These are phyloP conservation scores for Syritta pipiens DNA, from an alignment of 2,888 invertebrate species.

Conservation along the genomic window DNA sequence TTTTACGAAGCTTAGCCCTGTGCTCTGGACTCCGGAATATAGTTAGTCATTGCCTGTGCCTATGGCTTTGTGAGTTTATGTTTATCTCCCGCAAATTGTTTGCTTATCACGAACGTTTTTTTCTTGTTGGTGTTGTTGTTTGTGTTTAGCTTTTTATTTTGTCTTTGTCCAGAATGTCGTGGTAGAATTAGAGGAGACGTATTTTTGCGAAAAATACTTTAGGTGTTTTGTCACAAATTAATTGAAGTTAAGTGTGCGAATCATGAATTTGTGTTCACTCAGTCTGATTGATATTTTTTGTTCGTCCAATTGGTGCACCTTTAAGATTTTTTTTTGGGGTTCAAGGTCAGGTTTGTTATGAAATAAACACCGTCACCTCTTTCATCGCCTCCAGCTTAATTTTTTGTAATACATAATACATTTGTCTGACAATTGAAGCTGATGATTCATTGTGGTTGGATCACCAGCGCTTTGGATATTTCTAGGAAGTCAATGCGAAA, in stretches of 20 bases:
- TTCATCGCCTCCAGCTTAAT: background rate
- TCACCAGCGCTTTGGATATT: constrained; percentile 24
- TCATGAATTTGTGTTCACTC: background rate
- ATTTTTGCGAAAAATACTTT: constrained; percentile 1
- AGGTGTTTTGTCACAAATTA: background rate
- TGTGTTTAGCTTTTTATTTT: constrained; percentile 26
- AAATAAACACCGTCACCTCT: background rate
- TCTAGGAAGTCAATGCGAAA: too few relatives aligned
- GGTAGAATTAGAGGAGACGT: background rate
- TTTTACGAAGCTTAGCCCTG: background rate
- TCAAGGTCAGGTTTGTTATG: constrained; percentile 23
- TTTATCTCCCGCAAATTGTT: constrained; percentile 46
- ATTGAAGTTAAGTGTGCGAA: background rate
- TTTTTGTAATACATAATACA: too few relatives aligned
- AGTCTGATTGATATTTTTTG: background rate
- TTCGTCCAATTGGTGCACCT: background rate
- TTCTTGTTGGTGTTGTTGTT: constrained; percentile 1
- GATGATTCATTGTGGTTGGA: constrained; percentile 28
- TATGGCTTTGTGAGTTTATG: constrained; percentile 13
- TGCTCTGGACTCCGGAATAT: constrained; percentile 8
- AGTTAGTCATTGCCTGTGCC: constrained; percentile 38
- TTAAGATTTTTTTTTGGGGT: background rate
- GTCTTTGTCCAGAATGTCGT: constrained; percentile 22
- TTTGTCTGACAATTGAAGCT: too few relatives aligned
- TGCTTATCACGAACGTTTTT: constrained; percentile 38